Conservation (phyloP, 2,113 vertebrate genomes). For the Elanus axillaris region DNA sequence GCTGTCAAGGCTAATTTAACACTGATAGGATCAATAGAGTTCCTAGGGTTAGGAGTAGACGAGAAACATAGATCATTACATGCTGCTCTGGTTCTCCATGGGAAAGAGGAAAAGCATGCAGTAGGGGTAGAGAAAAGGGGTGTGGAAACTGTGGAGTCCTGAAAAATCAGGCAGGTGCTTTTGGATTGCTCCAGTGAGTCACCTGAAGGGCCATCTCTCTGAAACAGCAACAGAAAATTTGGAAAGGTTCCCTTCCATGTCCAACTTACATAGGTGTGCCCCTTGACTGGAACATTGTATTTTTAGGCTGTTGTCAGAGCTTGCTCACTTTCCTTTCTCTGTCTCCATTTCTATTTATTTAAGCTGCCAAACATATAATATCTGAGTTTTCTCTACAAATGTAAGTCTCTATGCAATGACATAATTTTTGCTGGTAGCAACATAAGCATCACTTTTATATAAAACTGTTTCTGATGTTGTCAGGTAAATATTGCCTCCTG, state of each 20-base stretch:
- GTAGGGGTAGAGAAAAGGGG: neutral
- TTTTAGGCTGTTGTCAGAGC: neutral
- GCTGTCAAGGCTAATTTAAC: constrained; percentile 25
- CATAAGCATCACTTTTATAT: neutral
- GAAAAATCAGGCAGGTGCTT: neutral
- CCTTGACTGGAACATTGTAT: neutral
- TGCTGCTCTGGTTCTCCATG: neutral
- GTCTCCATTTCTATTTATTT: neutral
- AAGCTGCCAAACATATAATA: neutral
- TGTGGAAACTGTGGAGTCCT: neutral
- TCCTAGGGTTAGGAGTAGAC: constrained; percentile 18
- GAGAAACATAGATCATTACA: constrained; percentile 9
- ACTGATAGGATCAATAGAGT: constrained; percentile 16
- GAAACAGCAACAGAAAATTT: neutral
- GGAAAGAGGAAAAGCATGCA: neutral
- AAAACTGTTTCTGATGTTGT: neutral
- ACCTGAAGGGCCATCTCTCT: neutral
- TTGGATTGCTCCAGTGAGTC: neutral
- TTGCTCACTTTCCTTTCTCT: neutral
- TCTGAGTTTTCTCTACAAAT: neutral
- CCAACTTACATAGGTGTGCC: accelerated
- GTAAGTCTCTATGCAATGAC: neutral
- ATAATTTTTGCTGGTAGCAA: neutral
- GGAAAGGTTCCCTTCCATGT: neutral
- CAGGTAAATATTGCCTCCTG: neutral